A percentile compares a stretch with the other conserved stretches of the same genome.
Conservation (phyloP, 2,113 vertebrate genomes). For the Todiramphus chloris region DNA sequence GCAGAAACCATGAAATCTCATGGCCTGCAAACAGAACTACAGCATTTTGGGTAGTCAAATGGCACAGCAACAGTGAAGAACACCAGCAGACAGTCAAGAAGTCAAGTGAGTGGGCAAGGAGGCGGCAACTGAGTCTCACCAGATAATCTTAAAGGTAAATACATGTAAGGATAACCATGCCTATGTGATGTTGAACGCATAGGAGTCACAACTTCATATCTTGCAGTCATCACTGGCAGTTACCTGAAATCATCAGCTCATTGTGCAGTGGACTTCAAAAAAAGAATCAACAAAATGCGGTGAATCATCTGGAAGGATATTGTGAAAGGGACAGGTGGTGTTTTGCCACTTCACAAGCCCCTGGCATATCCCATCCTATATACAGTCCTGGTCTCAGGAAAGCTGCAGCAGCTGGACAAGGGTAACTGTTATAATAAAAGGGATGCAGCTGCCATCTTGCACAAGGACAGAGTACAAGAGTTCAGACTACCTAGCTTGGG, state of each 20-base stretch:
- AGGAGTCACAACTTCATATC: not conserved
- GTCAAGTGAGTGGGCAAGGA: not conserved
- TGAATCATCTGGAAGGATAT: not conserved
- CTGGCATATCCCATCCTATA: not conserved
- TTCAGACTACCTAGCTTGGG: not conserved
- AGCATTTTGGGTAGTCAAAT: not conserved
- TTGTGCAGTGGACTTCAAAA: not conserved
- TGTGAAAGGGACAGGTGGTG: not conserved
- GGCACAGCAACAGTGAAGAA: not conserved
- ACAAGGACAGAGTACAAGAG: not conserved
- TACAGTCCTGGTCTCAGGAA: not conserved
- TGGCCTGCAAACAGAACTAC: not conserved
- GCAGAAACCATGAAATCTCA: rapidly evolving
- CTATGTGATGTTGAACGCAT: rapidly evolving
- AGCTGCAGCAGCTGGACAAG: not conserved
- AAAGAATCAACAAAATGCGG: not conserved
- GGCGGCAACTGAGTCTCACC: not conserved
- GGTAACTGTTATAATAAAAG: not conserved
- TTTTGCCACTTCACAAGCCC: not conserved
- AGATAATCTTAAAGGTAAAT: not conserved
- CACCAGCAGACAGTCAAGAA: not conserved
- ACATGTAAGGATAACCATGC: not conserved
- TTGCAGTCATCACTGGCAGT: not conserved
- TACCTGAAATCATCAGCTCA: not conserved
- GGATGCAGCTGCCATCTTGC: not conserved